Evolutionary conservation across 2,888 invertebrate species (phyloP), one percentile per base, ranked within the genome.

Genomic region (Orchesella flavescens): DNA sequence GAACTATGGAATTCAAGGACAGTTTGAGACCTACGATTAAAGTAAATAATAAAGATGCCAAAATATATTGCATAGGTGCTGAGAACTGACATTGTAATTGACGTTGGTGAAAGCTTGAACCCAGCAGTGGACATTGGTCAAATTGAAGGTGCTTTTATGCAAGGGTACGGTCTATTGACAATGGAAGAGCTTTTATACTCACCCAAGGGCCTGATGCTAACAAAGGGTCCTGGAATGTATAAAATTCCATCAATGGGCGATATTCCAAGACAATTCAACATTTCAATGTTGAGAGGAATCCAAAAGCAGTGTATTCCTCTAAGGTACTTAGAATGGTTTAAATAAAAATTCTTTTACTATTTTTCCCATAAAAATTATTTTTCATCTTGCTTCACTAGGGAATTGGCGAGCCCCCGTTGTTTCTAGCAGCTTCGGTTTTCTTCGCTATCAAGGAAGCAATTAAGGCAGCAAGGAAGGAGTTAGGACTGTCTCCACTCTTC

Each of bases 61-160:
- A 10, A 17, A 12, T 57, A 57, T 75, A 46, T 24, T 57, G n/a
- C 86, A 21, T 87, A 93, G 93, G 94, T 97, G 0, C 90, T 97
- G 46, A 92, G 94, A 89, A 95, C 96, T 0, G 97, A 98, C 89
- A 97, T 98, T 88, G 97, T 98, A 0, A 98, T 98, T 97, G 98
- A 98, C 91, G 92, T 98, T 87, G 98, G 98, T 0, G 94, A 95
- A 88, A 97, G 97, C 90, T 91, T 98, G 77, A 98, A 98, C 91
- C 98, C 98, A 1, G 97, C 98, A 0, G 34, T 98, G 86, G 98
- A 98, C 89, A 95, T 98, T 88, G 98, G 98, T 0, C 98, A 98
- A 92, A 94, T 98, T 17, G 98, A 98, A 91, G 98, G 98, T 1
- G 98, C 93, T 0, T 98, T 97, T 89, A 92, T 96, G 89, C 98